Evolutionary conservation across 2,888 invertebrate species (phyloP), one percentile per base, ranked within the genome.

Genomic region (Orthosia cruda): DNA sequence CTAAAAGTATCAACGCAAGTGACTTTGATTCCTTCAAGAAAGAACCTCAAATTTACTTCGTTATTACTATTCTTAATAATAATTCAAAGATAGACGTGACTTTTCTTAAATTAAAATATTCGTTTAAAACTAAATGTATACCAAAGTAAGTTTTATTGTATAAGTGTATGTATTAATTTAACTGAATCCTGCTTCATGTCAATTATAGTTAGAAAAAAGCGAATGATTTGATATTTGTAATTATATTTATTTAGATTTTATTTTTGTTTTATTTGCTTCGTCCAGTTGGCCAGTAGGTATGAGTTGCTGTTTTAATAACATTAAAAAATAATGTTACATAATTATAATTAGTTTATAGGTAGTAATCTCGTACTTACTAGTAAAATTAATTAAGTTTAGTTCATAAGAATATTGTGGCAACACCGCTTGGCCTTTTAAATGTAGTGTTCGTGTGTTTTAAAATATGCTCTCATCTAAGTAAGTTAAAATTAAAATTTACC

Each of bases 401-500:
- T 65, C 61, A 62, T 90, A 91, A 90, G 88, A 65, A 94, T 89
- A 94, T 91, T 94, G 91, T 96, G 96, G 96, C 96, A 96, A 96
- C 96, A 96, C 96, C 96, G 96, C 96, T 96, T 96, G 96, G 96
- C 96, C 96, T 96, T 96, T 95, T 94, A 95, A 91, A 91, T 88
- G 93, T 95, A 95, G 96, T 95, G 92, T 94, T 93, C 87, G 94
- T 94, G 94, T 94, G 94, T 94, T 91, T 90, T 89, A 89, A 91
- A 91, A 90, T 88, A 75, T 91, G 89, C 89, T 92, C 89, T 91
- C 74, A 80, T 86, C 85, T 86, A 87, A 74, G 81, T 87, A 80
- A 83, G 74, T 74, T 80, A 86, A 87, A 86, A 84, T 63, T 87
- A 89, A 90, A 89, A 86, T 89, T 87, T 90, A 91, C 87, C 89